Conservation (phyloP, 2,888 invertebrate genomes). For the Drosophila formosana region DNA sequence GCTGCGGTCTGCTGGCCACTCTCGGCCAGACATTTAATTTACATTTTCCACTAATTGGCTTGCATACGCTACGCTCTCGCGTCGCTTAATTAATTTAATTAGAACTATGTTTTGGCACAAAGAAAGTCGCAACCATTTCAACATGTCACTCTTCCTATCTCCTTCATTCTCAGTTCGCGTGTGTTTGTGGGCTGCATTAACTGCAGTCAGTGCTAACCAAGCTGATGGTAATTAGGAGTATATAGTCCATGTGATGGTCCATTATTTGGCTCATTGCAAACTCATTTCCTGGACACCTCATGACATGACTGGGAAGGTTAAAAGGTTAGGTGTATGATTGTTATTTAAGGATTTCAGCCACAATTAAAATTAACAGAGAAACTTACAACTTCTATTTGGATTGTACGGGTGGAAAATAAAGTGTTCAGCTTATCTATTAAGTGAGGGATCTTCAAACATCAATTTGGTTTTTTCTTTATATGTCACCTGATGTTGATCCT, state of each 20-base stretch:
- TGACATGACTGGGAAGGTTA: not conserved
- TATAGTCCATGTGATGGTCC: conserved; percentile 29
- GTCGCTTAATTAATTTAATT: conserved; percentile 79
- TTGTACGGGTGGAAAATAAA: not conserved
- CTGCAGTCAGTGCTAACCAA: conserved; percentile 12
- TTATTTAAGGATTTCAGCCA: not conserved
- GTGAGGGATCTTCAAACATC: too few relatives aligned
- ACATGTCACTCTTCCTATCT: conserved; percentile 8
- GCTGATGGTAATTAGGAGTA: conserved; percentile 47
- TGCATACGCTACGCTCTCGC: conserved; percentile 69
- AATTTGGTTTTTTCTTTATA: too few relatives aligned
- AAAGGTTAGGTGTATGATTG: not conserved
- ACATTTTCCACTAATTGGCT: conserved; percentile 79
- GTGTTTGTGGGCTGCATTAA: conserved; percentile 1
- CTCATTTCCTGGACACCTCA: not conserved
- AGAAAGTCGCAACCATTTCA: conserved; percentile 47
- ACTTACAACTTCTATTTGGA: not conserved
- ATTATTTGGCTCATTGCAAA: conserved; percentile 28
- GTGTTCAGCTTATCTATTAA: too few relatives aligned
- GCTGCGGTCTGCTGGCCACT: conserved; percentile 43
- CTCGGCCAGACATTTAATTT: conserved; percentile 76
- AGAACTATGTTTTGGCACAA: conserved; percentile 70
- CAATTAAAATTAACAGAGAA: not conserved
- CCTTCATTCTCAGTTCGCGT: not conserved
- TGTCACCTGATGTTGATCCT: too few relatives aligned